These are phyloP conservation scores for Molothrus ater DNA, from an alignment of 2,797 vertebrate species.

Conservation along the genomic window DNA sequence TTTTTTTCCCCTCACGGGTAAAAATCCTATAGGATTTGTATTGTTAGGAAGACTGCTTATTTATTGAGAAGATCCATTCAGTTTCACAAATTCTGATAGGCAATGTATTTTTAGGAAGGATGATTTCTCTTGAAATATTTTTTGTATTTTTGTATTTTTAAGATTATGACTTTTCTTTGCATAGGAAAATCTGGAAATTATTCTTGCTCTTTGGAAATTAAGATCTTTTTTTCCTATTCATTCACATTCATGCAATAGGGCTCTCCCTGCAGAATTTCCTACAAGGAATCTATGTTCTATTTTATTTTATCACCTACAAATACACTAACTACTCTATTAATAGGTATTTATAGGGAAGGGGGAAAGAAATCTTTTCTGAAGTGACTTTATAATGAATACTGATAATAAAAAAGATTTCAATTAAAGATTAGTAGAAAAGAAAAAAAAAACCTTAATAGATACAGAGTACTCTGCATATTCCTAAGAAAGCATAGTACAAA, in stretches of 20 bases:
- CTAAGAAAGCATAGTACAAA: background rate
- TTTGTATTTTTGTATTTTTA: background rate
- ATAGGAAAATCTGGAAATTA: background rate
- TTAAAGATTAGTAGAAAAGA: constrained; percentile 1
- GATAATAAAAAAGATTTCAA: constrained; percentile 31
- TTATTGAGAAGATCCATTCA: background rate
- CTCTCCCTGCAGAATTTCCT: background rate
- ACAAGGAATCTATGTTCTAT: background rate
- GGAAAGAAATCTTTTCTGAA: background rate
- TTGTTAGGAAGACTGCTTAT: background rate
- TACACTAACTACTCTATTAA: background rate
- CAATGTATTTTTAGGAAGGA: background rate
- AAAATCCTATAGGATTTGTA: background rate
- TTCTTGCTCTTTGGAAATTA: background rate
- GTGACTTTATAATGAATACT: background rate
- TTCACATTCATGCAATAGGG: background rate
- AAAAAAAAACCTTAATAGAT: background rate
- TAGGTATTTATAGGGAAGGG: background rate
- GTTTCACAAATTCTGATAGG: background rate
- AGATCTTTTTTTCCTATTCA: background rate
- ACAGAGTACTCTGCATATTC: background rate
- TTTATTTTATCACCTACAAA: background rate
- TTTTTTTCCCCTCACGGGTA: background rate
- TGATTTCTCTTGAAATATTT: background rate
- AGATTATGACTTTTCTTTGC: background rate